Conservation (phyloP, 1,140 invertebrate genomes). For the Habropoda laboriosa region DNA sequence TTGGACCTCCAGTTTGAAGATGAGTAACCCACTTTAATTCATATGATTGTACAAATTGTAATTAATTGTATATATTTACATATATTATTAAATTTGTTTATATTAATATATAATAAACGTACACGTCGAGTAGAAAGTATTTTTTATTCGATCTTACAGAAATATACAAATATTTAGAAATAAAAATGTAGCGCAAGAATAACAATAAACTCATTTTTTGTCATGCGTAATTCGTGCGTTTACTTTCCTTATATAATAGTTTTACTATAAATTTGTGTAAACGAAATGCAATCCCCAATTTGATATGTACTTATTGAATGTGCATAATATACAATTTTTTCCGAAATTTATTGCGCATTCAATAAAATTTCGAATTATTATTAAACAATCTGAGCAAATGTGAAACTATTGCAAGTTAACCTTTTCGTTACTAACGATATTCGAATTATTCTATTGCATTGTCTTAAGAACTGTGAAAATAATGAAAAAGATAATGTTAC, state of each 20-base stretch:
- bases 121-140: conserved; percentile 40
- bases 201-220: conserved; percentile 48
- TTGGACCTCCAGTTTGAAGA: conserved; percentile 89
- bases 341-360: neutral
- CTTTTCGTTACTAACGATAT: no score
- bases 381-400: conserved; percentile 60
- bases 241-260: conserved; percentile 16
- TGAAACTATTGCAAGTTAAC: conserved; percentile 31
- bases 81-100: conserved; percentile 9
- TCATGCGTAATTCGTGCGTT: conserved; percentile 22
- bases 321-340: conserved; percentile 22
- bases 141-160: conserved; percentile 58
- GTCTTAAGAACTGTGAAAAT: no score
- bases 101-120: conserved; percentile 37
- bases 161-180: conserved; percentile 55
- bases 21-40: conserved; percentile 42
- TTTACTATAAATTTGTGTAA: neutral
- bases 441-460: no score
- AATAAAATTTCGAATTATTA: conserved; percentile 4
- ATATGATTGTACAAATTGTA: conserved; percentile 63
- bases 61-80: conserved; percentile 61
- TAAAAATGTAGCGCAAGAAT: conserved; percentile 5
- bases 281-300: conserved; percentile 20
- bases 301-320: conserved; percentile 48
- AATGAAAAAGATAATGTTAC: no score